Conservation (phyloP, 2,888 invertebrate species). For the Copidosoma aretas region DNA sequence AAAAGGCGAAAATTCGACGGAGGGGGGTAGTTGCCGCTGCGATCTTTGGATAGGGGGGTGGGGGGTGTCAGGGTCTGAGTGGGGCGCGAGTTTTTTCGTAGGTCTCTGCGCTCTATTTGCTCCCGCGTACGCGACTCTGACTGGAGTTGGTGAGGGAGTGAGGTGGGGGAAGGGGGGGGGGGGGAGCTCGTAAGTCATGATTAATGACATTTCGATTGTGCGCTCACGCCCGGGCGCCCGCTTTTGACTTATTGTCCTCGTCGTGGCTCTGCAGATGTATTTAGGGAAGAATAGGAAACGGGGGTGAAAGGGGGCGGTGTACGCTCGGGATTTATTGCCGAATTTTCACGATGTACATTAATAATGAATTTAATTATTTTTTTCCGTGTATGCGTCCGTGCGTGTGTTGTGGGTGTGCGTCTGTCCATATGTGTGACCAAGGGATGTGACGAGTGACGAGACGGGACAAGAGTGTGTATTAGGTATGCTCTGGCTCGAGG, state of each 20-base stretch:
- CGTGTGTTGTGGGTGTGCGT: no score
- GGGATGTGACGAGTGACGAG: no score
- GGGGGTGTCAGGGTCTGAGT: no score
- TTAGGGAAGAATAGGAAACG: background rate
- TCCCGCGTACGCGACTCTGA: background rate
- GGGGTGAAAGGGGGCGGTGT: background rate
- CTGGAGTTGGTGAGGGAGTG: background rate
- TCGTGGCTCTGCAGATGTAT: constrained; percentile 9
- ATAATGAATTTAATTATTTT: constrained; percentile 29
- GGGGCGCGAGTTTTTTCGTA: background rate
- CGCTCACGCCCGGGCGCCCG: background rate
- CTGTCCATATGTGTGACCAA: no score
- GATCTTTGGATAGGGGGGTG: no score
- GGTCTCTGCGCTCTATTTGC: background rate
- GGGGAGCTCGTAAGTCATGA: constrained; percentile 31
- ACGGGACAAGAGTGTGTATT: no score
- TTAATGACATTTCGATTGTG: constrained; percentile 40
- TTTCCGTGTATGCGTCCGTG: no score
- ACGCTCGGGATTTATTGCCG: constrained; percentile 27
- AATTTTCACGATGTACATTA: constrained; percentile 22
- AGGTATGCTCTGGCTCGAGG: background rate
- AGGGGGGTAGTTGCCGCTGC: background rate
- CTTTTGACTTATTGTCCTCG: constrained; percentile 33
- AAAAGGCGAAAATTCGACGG: background rate
- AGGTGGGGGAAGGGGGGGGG: no score